Evolutionary conservation across 2,797 vertebrate genomes (phyloP).

Genomic region (Gallinago stenura): DNA sequence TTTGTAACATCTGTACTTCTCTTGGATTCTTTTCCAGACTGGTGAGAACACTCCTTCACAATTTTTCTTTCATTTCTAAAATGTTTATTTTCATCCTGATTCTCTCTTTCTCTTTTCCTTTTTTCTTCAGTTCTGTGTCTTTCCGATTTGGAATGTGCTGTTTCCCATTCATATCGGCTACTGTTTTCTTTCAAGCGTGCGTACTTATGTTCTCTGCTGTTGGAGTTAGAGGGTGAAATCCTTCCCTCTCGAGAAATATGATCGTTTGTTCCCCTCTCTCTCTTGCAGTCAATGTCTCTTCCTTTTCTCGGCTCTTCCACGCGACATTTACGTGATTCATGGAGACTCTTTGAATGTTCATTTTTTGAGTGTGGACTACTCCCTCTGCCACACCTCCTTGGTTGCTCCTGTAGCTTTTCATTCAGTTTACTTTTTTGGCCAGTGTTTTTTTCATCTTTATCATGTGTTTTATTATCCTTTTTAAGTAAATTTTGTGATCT

Average conservation of each 20-base stretch:
- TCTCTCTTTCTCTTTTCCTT: conserved; percentile 79
- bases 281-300: conserved; percentile 65
- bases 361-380: conserved; percentile 72
- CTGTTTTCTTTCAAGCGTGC: conserved; percentile 58
- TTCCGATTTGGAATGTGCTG: conserved; percentile 80
- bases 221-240: conserved; percentile 53
- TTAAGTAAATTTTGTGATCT: conserved; percentile 69
- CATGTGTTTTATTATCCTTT: conserved; percentile 74
- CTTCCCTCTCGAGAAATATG: conserved; percentile 70
- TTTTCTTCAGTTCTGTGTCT: conserved; percentile 78
- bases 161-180: conserved; percentile 69
- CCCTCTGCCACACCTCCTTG: conserved; percentile 73
- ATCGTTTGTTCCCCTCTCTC: conserved; percentile 62
- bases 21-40: conserved; percentile 55
- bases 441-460: conserved; percentile 74
- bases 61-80: conserved; percentile 71
- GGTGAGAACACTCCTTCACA: conserved; percentile 50
- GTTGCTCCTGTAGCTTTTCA: conserved; percentile 73
- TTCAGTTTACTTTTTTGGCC: conserved; percentile 61
- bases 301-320: conserved; percentile 70
- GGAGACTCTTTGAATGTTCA: conserved; percentile 58
- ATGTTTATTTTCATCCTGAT: conserved; percentile 72
- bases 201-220: conserved; percentile 75
- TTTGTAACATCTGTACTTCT: conserved; percentile 41
- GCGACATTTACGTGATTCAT: conserved; percentile 68